Evolutionary conservation across 2,113 vertebrate genomes (phyloP).

Genomic region (Lutjanus erythropterus): DNA sequence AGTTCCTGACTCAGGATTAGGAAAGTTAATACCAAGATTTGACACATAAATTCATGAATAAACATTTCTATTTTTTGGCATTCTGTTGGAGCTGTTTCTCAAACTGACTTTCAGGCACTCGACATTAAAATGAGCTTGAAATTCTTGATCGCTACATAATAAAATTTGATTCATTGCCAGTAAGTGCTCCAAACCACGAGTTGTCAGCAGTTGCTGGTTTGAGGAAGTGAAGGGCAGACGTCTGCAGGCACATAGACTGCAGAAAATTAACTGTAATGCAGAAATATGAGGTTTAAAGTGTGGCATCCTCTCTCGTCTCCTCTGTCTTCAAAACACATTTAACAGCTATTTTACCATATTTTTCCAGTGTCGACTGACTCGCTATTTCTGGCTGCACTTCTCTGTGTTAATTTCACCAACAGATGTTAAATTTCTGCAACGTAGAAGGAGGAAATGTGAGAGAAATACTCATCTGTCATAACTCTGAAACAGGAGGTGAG

Average conservation of each 20-base stretch:
- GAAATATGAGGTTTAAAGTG: conserved; percentile 36
- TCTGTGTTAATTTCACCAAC: conserved; percentile 17
- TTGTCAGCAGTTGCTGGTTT: neutral
- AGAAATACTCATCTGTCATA: conserved; percentile 44
- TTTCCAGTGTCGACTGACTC: conserved; percentile 33
- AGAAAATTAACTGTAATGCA: neutral
- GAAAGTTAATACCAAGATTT: neutral
- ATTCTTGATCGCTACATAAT: neutral
- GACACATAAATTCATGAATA: neutral
- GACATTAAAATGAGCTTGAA: neutral
- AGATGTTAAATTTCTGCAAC: conserved; percentile 56
- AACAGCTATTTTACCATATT: conserved; percentile 26
- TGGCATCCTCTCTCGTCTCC: conserved; percentile 6
- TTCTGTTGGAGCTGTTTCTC: neutral
- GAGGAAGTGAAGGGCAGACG: neutral
- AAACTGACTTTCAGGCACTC: neutral
- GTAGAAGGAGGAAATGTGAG: conserved; percentile 41
- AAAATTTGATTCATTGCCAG: neutral
- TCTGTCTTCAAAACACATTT: conserved; percentile 7
- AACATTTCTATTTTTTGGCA: neutral
- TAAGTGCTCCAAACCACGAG: neutral
- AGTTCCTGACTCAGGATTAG: neutral
- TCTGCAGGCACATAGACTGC: conserved; percentile 12
- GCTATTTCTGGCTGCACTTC: conserved; percentile 35
- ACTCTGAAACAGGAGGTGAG: conserved; percentile 32